These are phyloP conservation scores for Ditula angustiorana DNA, from an alignment of 2,888 invertebrate genomes.

Conservation along the genomic window DNA sequence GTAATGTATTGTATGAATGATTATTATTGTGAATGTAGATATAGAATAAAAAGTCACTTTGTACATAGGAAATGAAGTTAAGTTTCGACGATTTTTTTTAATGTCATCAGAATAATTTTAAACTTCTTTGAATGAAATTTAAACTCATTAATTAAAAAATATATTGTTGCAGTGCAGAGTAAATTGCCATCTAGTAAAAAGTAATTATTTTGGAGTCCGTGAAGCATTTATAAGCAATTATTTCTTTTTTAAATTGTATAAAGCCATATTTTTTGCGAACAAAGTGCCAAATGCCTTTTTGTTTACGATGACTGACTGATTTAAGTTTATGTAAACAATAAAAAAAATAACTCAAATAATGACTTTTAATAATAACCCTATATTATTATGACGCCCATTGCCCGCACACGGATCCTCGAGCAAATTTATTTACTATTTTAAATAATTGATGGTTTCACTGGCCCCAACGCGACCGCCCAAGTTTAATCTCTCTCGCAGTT, in stretches of 20 bases:
- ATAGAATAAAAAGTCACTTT: slow-evolving; percentile 37
- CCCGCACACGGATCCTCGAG: no score
- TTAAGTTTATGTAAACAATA: slow-evolving; percentile 63
- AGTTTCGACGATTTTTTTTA: slow-evolving; percentile 24
- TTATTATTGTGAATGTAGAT: slow-evolving; percentile 31
- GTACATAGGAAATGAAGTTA: slow-evolving; percentile 36
- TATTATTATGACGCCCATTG: no score
- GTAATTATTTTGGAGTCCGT: slow-evolving; percentile 1
- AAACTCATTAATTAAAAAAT: neutral
- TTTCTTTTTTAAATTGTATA: slow-evolving; percentile 50
- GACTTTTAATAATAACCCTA: slow-evolving; percentile 17
- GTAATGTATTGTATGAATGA: slow-evolving; percentile 26
- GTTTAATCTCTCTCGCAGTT: no score
- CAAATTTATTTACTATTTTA: no score
- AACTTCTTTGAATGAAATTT: neutral
- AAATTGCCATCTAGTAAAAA: neutral
- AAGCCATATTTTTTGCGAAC: slow-evolving; percentile 81
- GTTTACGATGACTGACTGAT: slow-evolving; percentile 81
- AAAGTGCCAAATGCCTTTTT: slow-evolving; percentile 83
- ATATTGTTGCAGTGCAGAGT: neutral
- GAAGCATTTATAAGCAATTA: slow-evolving; percentile 36
- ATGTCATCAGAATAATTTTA: slow-evolving; percentile 22
- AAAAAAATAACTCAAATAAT: slow-evolving; percentile 56
- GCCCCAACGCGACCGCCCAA: no score
- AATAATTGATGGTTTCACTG: no score